phyloP scores from a whole-genome alignment of 2,888 invertebrate genomes.

The Drosophila cognata region DNA sequence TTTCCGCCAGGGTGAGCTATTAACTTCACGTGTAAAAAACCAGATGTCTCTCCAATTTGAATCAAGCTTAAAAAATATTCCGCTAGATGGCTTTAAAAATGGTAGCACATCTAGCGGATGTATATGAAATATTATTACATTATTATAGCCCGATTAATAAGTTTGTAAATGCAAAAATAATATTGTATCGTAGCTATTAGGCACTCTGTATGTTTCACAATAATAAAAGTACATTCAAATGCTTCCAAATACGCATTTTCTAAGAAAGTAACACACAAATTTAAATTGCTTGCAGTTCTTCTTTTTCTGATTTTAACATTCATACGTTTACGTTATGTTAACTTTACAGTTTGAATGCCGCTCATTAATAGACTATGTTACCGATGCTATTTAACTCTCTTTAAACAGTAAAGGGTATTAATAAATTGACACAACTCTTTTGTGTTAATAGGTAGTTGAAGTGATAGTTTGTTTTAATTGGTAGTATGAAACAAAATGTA shows the following conservation, averaged over 20 bases:
- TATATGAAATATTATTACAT: not conserved
- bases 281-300: conserved; percentile 2
- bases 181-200: not conserved
- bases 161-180: not conserved
- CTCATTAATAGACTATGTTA: not conserved
- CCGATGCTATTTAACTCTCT: not conserved
- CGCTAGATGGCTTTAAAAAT: not conserved
- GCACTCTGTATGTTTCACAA: not conserved
- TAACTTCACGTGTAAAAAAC: too few species aligned
- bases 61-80: not conserved
- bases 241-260: not conserved
- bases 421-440: not conserved
- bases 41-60: not conserved
- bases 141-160: not conserved
- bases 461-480: not conserved
- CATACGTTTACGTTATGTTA: conserved; percentile 9
- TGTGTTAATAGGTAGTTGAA: not conserved
- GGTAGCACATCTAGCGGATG: not conserved
- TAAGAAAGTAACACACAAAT: not conserved
- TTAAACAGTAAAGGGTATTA: not conserved
- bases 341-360: conserved; percentile 2
- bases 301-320: conserved; percentile 12
- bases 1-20: not conserved
- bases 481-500: not conserved
- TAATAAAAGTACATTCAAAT: not conserved